Evolutionary conservation across 2,113 vertebrate genomes (phyloP), one percentile per base, ranked within the genome.

Genomic region (Amia ocellicauda): DNA sequence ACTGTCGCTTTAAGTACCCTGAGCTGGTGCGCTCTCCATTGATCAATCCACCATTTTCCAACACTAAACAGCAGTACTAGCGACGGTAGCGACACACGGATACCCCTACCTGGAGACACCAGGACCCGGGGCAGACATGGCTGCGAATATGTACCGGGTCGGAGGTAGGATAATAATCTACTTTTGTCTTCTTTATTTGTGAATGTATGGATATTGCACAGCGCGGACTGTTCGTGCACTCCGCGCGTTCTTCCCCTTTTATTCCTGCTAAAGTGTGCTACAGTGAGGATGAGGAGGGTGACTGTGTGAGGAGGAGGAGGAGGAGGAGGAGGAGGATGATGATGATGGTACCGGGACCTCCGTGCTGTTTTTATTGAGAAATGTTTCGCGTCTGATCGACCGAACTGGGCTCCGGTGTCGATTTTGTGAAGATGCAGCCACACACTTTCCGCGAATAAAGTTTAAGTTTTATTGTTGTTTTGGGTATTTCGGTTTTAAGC

Each of bases 1-100:
- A 73, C 89, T 90, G 88, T 91, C 89, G 78, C 89, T 91, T 91
- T 91, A 91, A 91, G 85, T 66, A 53, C 60, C 57, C 73, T 74
- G 69, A 62, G 75, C 78, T 84, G 60, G 65, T 83, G 82, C 76
- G 81, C 78, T 84, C 87, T 86, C 85, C 87, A 87, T 91, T 82
- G 89, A 91, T 90, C 88, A 80, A 90, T 83, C 89, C 90, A 78
- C 90, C 90, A 91, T 91, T 91, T 91, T 91, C 89, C 88, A 89
- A 82, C 86, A 86, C 70, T 68, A 41, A 83, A 80, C 86, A 81
- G 85, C 83, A 81, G 88, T 80, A 76, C 83, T 67, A 78, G 81
- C 77, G 80, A 74, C 83, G 75, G 80, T 80, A 63, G 56, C 65
- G 51, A 68, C 61, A 60, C 63, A 72, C 71, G 77, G 79, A 81